phyloP scores from a whole-genome alignment of 1,140 invertebrate species.

The Panagrolaimus sp. region DNA sequence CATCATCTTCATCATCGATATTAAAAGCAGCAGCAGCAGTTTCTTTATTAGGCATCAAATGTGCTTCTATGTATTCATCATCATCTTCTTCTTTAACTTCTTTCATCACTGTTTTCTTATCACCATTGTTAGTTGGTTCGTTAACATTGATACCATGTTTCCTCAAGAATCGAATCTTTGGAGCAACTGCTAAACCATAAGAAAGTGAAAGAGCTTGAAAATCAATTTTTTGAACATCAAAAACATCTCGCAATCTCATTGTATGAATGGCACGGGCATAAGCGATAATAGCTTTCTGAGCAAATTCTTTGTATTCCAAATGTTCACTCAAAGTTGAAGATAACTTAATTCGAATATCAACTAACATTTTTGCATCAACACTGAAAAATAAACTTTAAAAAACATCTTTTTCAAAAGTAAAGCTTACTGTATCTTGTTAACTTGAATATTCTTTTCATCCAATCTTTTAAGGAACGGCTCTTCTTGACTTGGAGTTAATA shows the following conservation, averaged over 20 bases:
- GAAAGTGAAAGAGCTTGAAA: slow-evolving; percentile 48
- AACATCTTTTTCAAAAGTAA: slow-evolving; percentile 1
- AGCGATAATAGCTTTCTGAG: slow-evolving; percentile 51
- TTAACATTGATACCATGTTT: slow-evolving; percentile 29
- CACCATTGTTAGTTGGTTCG: background rate
- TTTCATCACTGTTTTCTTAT: background rate
- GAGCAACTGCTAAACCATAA: slow-evolving; percentile 52
- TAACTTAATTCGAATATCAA: slow-evolving; percentile 48
- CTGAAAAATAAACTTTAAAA: slow-evolving; percentile 26
- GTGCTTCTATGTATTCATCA: slow-evolving; percentile 18
- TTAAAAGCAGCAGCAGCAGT: slow-evolving; percentile 20
- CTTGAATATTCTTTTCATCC: slow-evolving; percentile 36
- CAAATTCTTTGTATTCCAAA: slow-evolving; percentile 53
- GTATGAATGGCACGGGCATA: slow-evolving; percentile 52
- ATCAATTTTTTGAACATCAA: slow-evolving; percentile 53
- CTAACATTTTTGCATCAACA: slow-evolving; percentile 40
- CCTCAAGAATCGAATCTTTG: slow-evolving; percentile 51
- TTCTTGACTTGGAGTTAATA: slow-evolving; percentile 52
- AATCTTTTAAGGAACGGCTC: slow-evolving; percentile 42
- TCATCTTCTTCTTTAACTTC: slow-evolving; percentile 32
- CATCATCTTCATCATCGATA: slow-evolving; percentile 30
- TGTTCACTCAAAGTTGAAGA: slow-evolving; percentile 38
- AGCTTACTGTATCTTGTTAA: slow-evolving; percentile 37
- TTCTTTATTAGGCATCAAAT: background rate
- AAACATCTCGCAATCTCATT: slow-evolving; percentile 50